Evolutionary conservation across 1,140 invertebrate genomes (phyloP), one percentile per base, ranked within the genome.

Genomic region (Saccostrea glomerata): DNA sequence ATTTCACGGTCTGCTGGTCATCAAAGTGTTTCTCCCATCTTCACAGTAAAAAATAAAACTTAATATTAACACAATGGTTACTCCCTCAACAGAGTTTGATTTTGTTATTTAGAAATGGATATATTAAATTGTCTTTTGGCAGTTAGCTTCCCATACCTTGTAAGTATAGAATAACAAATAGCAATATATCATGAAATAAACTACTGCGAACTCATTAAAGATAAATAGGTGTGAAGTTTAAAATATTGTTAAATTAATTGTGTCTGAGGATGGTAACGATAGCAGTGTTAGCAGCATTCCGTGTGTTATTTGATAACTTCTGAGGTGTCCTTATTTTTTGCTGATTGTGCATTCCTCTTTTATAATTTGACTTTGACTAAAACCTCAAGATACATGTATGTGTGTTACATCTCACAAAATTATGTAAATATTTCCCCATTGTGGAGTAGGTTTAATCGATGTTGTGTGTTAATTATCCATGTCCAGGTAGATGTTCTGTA

Each of bases 391-490:
- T 77, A 30, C 25, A 73, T 60, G 15, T 20, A 63, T 63, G 25
- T 36, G 13, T 77, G 70, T 77, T 30, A 36, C 23, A 77, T 7
- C 70, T 77, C 70, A 30, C 70, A 13, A 77, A 77, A 77, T 30
- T 77, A 77, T 77, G 70, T 30, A 77, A 77, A 77, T 77, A 77
- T 77, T 77, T 77, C 70, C 30, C 30, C 70, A 77, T 77, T 77
- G 70, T 77, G 11, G 30, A 77, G 70, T 77, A 36, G 70, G 25
- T 77, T 77, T 77, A 77, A 77, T 77, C 70, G 70, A 77, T 77
- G 70, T 77, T 13, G 70, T 77, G 70, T 77, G 25, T 77, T 77
- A 77, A 77, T 77, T 77, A 25, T 77, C 30, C 70, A 13, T 36
- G 30, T 77, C 70, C 70, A 77, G 70, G 70, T 77, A 77, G 25